Base-by-base conservation (phyloP, 2,888 invertebrate genomes). In the Rhorus exstirpatorius region DNA sequence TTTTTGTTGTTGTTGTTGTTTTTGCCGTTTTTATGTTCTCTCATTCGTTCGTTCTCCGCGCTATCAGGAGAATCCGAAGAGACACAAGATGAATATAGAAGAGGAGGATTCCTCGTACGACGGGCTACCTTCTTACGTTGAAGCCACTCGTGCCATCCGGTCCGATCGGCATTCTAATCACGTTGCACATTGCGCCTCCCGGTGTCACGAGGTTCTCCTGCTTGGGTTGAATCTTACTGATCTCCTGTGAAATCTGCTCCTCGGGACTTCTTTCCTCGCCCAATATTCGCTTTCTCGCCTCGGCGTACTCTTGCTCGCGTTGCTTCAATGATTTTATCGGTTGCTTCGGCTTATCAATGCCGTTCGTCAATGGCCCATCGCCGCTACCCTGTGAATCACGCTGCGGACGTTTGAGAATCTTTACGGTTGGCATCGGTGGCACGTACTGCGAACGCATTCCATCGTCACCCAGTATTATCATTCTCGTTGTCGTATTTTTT, bases 221-320 rank as follows among this genome's bases (percentile, higher is more conserved):
- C 55, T 93, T 93, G 35, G 91, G 89, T 83, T 93, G 93, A 83
- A 93, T 93, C 87, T 89, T 93, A 83, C 87, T 92, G 26, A 93
- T 88, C 83, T 92, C 92, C 38, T 90, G 89, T 35, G 55, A 51
- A n/a, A 74, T 14, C 44, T 89, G 90, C 44, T 97, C 97, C 90
- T 97, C 97, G 0, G 97, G 96, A 92, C 96, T 96, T 87, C 95
- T 95, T 71, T 97, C 97, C 92, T 97, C 96, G 14, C 98, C 98
- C 87, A 98, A 93, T 93, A 99, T 98, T 91, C 98, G 94, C 85
- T 97, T 94, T 86, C 98, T 95, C 19, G 98, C 98, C 92, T 98
- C 97, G 12, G 98, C 98, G 91, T 99, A 99, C 90, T 98, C 98
- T 90, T 97, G 97, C 93, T 98, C 98, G 88, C 98, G 95, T 95